phyloP scores from a whole-genome alignment of 2,888 invertebrate species.

The Patella pellucida region DNA sequence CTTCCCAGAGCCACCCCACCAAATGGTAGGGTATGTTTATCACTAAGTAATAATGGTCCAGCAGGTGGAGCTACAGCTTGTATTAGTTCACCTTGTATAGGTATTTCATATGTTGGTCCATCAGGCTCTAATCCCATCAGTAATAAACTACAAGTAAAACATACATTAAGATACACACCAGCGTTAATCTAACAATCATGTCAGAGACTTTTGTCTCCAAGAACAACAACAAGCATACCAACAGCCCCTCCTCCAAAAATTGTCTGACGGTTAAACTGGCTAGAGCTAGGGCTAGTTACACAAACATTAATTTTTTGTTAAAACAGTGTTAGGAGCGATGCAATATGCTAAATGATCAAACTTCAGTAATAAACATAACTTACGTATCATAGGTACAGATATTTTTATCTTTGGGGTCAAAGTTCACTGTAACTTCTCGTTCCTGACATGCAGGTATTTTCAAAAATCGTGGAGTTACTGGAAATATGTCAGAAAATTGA shows the following conservation, averaged over 20 bases:
- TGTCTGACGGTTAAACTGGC: too few relatives aligned
- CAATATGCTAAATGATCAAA: neutral
- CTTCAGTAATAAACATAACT: conserved; percentile 12
- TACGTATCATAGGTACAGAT: conserved; percentile 36
- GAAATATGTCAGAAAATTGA: conserved; percentile 49
- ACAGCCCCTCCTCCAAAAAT: too few relatives aligned
- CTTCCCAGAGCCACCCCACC: conserved; percentile 58
- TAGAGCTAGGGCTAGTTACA: too few relatives aligned
- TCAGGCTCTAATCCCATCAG: conserved; percentile 57
- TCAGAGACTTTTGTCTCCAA: too few relatives aligned
- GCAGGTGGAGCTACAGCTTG: conserved; percentile 13
- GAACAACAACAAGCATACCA: too few relatives aligned
- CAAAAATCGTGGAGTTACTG: conserved; percentile 42
- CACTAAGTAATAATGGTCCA: conserved; percentile 41
- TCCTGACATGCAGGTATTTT: conserved; percentile 48
- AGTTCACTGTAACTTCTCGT: conserved; percentile 41
- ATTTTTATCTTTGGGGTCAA: conserved; percentile 36
- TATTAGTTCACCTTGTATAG: conserved; percentile 43
- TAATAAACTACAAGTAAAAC: conserved; percentile 41
- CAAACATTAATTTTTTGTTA: too few relatives aligned
- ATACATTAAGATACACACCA: too few relatives aligned
- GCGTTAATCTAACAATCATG: too few relatives aligned
- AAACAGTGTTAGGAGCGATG: too few relatives aligned
- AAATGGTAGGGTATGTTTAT: conserved; percentile 52
- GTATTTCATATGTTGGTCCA: conserved; percentile 56